Evolutionary conservation across 2,888 invertebrate genomes (phyloP), one percentile per base, ranked within the genome.

Genomic region (Agriopis marginaria): DNA sequence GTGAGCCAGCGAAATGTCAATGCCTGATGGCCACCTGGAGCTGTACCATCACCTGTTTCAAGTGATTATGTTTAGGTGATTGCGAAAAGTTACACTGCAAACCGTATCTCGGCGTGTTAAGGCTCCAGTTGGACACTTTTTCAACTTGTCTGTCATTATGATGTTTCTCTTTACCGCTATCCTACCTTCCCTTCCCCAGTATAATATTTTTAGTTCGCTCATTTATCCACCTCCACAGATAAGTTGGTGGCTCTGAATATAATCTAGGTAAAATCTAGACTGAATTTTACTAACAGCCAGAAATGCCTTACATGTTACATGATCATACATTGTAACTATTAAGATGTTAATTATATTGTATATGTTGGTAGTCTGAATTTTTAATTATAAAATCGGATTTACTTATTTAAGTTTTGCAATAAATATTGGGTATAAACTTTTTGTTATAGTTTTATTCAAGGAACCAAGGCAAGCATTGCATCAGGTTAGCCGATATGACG

Each of bases 331-430:
- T 63, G 53, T 56, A 63, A 32, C 14, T 53, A 39, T 32, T 66
- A 73, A 72, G 73, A 69, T 72, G 74, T 76, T 75, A 70, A 73
- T 73, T 75, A 74, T 76, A 75, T 70, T 79, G 72, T 81, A 77
- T 79, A 78, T 71, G 76, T 78, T 76, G 73, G 58, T 80, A 79
- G 50, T 50, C 17, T 23, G 62, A 56, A 40, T 65, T 60, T 68
- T 70, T 76, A 68, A 71, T 74, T 75, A 70, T 77, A 81, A 77
- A 81, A 82, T 84, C 78, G 74, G 81, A 86, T 86, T 84, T 87
- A 32, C 32, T 32, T 5, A 78, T 86, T 85, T 82, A 84, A 78
- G 82, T 83, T 87, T 89, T 86, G 80, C 80, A 83, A 85, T 89
- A 89, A 89, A 89, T 74, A 85, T 87, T 86, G 86, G 83, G 79